Conservation (phyloP, 2,797 vertebrate species). For the Sebastes jordani region DNA sequence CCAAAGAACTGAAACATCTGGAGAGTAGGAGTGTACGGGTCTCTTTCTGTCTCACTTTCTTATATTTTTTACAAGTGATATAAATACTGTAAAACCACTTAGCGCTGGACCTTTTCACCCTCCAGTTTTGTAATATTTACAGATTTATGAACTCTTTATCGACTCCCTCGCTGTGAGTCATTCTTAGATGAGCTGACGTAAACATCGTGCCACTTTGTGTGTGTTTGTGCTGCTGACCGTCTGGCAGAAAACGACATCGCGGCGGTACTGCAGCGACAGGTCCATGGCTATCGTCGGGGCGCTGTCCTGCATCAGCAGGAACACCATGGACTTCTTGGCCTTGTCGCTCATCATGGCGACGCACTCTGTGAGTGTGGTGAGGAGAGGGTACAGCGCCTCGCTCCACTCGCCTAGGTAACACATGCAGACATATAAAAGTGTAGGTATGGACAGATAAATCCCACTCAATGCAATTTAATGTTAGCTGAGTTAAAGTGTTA, state of each 20-base stretch:
- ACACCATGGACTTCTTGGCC: conserved; percentile 97
- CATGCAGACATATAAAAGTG: not conserved
- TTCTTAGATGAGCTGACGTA: not conserved
- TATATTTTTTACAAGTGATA: not conserved
- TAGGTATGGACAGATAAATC: not conserved
- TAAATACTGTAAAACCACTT: not conserved
- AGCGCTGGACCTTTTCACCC: not conserved
- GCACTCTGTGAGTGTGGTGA: conserved; percentile 95
- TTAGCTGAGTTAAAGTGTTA: not conserved
- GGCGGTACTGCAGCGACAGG: conserved; percentile 94
- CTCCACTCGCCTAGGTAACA: conserved; percentile 92
- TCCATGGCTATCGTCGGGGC: conserved; percentile 93
- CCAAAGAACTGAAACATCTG: conserved; percentile 3
- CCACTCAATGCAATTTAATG: not conserved
- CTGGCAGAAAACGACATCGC: conserved; percentile 98
- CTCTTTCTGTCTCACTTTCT: not conserved
- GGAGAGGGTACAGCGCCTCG: conserved; percentile 93
- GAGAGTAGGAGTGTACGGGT: not conserved
- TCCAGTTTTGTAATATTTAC: not conserved
- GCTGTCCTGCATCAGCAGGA: conserved; percentile 97
- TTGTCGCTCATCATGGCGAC: conserved; percentile 96
- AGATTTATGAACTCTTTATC: not conserved
- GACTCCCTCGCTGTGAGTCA: not conserved
- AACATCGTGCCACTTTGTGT: not conserved
- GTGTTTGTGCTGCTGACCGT: conserved; percentile 81